A percentile compares a stretch with the other conserved stretches of the same genome.
Evolutionary conservation across 2,888 invertebrate species (phyloP).

Genomic region (Pterostichus niger): DNA sequence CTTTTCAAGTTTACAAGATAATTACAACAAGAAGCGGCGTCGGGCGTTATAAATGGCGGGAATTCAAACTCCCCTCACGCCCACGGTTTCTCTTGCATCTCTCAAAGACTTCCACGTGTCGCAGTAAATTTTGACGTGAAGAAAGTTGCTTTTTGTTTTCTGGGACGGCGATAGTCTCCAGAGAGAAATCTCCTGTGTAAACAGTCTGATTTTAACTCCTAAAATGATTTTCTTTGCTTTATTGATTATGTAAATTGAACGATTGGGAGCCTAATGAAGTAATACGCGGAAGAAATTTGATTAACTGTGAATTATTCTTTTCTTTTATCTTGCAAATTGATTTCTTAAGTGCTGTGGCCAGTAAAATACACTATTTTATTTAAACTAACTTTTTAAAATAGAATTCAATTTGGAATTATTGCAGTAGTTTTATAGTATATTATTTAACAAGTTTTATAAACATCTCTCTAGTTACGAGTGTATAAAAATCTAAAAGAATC

Average conservation of each 20-base stretch:
- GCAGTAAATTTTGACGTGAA: conserved; percentile 22
- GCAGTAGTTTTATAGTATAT: too few species aligned
- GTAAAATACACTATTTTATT: too few species aligned
- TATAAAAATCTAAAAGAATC: too few species aligned
- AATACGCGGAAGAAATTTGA: conserved; percentile 34
- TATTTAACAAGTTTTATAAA: too few species aligned
- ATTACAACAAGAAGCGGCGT: conserved; percentile 60
- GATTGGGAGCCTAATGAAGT: conserved; percentile 14
- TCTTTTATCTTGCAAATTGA: conserved; percentile 26
- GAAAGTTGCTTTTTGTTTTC: conserved; percentile 7
- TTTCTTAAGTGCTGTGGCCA: neutral
- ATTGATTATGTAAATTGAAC: conserved; percentile 35
- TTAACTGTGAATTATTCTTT: conserved; percentile 1
- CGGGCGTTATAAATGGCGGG: conserved; percentile 57
- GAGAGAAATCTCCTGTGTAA: conserved; percentile 21
- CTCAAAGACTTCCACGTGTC: conserved; percentile 12
- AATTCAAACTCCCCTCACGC: neutral
- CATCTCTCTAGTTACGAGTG: too few species aligned
- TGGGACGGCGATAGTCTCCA: neutral
- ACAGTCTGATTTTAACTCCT: neutral
- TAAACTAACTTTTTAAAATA: too few species aligned
- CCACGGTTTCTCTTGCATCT: neutral
- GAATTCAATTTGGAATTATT: too few species aligned
- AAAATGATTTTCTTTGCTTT: conserved; percentile 37
- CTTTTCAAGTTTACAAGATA: conserved; percentile 65